These are phyloP conservation scores for Matsumurasca onukii DNA, from an alignment of 1,140 invertebrate species.

Conservation along the genomic window DNA sequence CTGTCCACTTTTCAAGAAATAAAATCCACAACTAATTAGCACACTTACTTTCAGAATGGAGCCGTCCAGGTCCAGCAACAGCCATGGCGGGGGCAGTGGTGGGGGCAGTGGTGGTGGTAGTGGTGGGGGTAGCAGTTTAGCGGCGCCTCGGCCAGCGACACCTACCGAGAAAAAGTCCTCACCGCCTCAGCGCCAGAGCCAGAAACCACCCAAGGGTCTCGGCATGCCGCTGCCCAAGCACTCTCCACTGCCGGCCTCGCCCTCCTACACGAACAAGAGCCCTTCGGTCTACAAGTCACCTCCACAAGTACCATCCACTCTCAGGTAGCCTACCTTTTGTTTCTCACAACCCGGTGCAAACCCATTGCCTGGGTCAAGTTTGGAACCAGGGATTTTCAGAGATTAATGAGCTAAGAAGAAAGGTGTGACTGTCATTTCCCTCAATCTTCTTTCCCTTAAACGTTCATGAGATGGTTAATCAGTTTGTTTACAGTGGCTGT, in stretches of 20 bases:
- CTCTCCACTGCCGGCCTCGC: constrained; percentile 55
- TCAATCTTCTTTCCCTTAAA: too few relatives aligned
- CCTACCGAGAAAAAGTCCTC: constrained; percentile 38
- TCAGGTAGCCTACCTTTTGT: constrained; percentile 29
- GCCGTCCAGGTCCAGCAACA: neutral
- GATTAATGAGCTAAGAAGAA: too few relatives aligned
- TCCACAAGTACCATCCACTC: constrained; percentile 45
- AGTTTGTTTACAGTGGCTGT: too few relatives aligned
- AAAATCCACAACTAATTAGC: too few relatives aligned
- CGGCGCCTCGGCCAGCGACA: constrained; percentile 32
- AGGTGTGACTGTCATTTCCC: too few relatives aligned
- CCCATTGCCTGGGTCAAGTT: too few relatives aligned
- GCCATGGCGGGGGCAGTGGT: constrained; percentile 50
- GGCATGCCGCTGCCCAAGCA: constrained; percentile 49
- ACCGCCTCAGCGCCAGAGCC: constrained; percentile 31
- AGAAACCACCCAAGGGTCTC: constrained; percentile 24
- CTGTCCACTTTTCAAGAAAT: too few relatives aligned
- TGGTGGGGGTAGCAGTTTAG: neutral
- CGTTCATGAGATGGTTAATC: too few relatives aligned
- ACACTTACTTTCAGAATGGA: constrained; percentile 7
- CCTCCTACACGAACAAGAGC: constrained; percentile 52
- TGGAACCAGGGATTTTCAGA: too few relatives aligned
- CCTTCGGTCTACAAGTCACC: constrained; percentile 36
- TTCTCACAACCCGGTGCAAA: constrained; percentile 32
- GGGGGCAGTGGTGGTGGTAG: constrained; percentile 40